phyloP scores from a whole-genome alignment of 2,888 invertebrate genomes.

The Folsomia candida region DNA sequence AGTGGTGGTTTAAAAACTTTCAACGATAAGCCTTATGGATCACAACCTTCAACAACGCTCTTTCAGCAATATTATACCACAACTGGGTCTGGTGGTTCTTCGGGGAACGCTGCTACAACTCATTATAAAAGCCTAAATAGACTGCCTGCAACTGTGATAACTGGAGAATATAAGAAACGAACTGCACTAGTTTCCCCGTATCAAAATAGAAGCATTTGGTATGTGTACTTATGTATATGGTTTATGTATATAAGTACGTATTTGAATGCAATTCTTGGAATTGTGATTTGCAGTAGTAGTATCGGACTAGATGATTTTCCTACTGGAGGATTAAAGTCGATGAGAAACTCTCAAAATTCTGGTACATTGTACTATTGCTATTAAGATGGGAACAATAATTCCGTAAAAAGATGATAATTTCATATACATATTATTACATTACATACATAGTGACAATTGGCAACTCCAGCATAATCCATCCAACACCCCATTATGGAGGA shows the following conservation, averaged over 20 bases:
- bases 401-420: too few relatives aligned
- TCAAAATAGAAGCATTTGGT: constrained; percentile 40
- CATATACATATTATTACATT: too few relatives aligned
- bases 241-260: too few relatives aligned
- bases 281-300: constrained; percentile 23
- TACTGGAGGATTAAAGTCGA: constrained; percentile 28
- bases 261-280: neutral
- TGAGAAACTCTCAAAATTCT: constrained; percentile 40
- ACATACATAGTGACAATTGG: constrained; percentile 15
- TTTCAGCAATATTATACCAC: neutral
- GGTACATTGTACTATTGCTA: too few relatives aligned
- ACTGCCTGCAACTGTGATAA: neutral
- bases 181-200: constrained; percentile 35
- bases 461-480: constrained; percentile 2
- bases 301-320: constrained; percentile 40
- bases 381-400: too few relatives aligned
- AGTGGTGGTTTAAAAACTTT: neutral
- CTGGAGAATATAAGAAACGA: constrained; percentile 32
- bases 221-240: too few relatives aligned
- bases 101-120: neutral
- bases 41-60: neutral
- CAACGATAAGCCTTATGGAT: constrained; percentile 1
- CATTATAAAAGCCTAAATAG: constrained; percentile 11
- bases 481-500: neutral
- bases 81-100: neutral